Evolutionary conservation across 1,140 invertebrate genomes (phyloP).

Genomic region (Drosophila busckii): DNA sequence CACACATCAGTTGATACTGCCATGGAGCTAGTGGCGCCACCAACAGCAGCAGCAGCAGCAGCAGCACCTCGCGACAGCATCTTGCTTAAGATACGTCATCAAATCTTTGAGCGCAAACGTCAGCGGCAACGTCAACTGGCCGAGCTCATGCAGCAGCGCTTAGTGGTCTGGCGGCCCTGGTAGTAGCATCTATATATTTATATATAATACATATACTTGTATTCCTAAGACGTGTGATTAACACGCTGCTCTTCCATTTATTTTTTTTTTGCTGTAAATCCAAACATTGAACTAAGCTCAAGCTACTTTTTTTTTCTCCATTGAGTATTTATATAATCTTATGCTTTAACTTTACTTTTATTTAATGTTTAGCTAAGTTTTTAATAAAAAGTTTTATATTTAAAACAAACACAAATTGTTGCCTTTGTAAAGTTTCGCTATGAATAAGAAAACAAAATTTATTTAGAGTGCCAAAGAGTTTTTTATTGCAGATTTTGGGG

Average conservation of each 20-base stretch:
- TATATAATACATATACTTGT: slow-evolving; percentile 37
- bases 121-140: slow-evolving; percentile 54
- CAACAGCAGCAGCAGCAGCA: not conserved
- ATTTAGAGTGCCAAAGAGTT: too few relatives aligned
- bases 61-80: slow-evolving; percentile 56
- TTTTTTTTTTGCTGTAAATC: too few relatives aligned
- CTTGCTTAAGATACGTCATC: slow-evolving; percentile 64
- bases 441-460: too few relatives aligned
- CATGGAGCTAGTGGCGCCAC: not conserved
- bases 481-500: too few relatives aligned
- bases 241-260: slow-evolving; percentile 56
- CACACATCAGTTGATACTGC: not conserved
- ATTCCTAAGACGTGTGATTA: slow-evolving; percentile 58
- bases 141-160: slow-evolving; percentile 41
- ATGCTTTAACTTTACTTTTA: too few relatives aligned
- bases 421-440: too few relatives aligned
- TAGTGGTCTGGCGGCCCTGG: slow-evolving; percentile 73
- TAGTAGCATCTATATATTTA: slow-evolving; percentile 17
- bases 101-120: slow-evolving; percentile 71
- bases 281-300: too few relatives aligned
- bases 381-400: too few relatives aligned
- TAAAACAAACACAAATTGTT: too few relatives aligned
- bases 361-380: too few relatives aligned
- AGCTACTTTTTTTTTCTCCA: too few relatives aligned
- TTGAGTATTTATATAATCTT: too few relatives aligned